A percentile compares a stretch with the other conserved stretches of the same genome.
phyloP scores from a whole-genome alignment of 1,140 invertebrate genomes.

The Bradynema listronoti region DNA sequence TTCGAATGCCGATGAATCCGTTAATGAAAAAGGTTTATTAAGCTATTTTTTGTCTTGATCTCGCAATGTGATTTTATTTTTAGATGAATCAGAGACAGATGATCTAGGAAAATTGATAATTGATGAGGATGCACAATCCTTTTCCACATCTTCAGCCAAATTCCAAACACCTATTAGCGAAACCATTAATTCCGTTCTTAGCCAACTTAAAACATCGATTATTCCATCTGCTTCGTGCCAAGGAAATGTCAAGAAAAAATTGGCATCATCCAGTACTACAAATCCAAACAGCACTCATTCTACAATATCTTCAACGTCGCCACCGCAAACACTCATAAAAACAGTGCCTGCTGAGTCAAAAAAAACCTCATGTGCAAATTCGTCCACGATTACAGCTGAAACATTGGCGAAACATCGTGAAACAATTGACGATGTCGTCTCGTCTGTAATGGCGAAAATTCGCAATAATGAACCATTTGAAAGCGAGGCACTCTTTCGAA shows the following conservation, averaged over 20 bases:
- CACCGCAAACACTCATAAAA: too few species aligned
- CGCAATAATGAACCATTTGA: constrained; percentile 35
- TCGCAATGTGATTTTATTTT: too few species aligned
- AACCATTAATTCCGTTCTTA: too few species aligned
- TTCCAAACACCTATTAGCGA: too few species aligned
- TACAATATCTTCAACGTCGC: too few species aligned
- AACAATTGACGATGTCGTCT: constrained; percentile 22
- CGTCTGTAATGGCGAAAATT: constrained; percentile 34
- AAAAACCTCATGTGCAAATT: constrained; percentile 8
- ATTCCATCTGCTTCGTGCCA: too few species aligned
- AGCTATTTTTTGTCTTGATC: neutral
- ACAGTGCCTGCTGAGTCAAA: neutral
- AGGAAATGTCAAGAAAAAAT: too few species aligned
- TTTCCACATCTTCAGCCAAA: constrained; percentile 7
- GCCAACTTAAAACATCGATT: too few species aligned
- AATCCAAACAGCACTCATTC: constrained; percentile 13
- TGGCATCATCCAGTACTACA: neutral
- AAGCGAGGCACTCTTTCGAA: constrained; percentile 15
- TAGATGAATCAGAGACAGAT: too few species aligned
- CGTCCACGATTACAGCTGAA: constrained; percentile 3
- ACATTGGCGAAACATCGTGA: neutral
- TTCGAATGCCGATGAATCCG: too few species aligned
- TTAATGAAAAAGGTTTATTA: too few species aligned
- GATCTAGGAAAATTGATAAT: too few species aligned
- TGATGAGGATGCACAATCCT: neutral